Evolutionary conservation across 2,113 vertebrate species (phyloP).

Genomic region (Oplegnathus fasciatus): DNA sequence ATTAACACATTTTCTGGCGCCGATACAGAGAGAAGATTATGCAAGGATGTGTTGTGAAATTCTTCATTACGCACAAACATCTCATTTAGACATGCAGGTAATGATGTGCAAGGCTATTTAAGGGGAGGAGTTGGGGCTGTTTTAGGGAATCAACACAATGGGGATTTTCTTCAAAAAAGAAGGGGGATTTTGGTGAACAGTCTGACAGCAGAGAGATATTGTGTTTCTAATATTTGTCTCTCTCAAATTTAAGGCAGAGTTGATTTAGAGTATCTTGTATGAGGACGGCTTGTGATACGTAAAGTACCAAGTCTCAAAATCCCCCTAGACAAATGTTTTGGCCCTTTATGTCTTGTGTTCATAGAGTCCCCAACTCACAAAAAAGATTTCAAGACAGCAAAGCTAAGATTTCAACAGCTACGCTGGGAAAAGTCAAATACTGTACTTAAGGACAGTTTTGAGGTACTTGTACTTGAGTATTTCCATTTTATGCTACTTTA

Average conservation of each 20-base stretch:
- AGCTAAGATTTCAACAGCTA: not conserved
- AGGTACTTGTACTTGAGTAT: not conserved
- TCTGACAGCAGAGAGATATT: constrained; percentile 24
- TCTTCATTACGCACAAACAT: constrained; percentile 20
- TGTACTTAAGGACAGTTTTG: not conserved
- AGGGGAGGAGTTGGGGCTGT: not conserved
- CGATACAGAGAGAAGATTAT: constrained; percentile 19
- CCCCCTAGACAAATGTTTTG: constrained; percentile 22
- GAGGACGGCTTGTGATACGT: not conserved
- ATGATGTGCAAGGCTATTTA: constrained; percentile 3
- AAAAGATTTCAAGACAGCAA: not conserved
- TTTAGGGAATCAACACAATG: not conserved
- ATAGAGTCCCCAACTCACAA: not conserved
- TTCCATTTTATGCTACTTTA: not conserved
- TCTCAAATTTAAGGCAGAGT: constrained; percentile 8
- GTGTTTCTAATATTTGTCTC: constrained; percentile 18
- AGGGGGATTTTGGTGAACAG: constrained; percentile 38
- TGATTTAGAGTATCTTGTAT: constrained; percentile 16
- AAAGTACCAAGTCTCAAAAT: constrained; percentile 16
- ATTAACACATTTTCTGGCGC: constrained; percentile 43
- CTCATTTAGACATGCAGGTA: constrained; percentile 26
- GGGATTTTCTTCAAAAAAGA: constrained; percentile 42
- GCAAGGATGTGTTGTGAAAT: constrained; percentile 2
- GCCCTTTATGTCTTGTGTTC: not conserved
- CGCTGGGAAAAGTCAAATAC: not conserved